Evolutionary conservation across 1,140 invertebrate genomes (phyloP).

Genomic region (Diuraphis noxia): DNA sequence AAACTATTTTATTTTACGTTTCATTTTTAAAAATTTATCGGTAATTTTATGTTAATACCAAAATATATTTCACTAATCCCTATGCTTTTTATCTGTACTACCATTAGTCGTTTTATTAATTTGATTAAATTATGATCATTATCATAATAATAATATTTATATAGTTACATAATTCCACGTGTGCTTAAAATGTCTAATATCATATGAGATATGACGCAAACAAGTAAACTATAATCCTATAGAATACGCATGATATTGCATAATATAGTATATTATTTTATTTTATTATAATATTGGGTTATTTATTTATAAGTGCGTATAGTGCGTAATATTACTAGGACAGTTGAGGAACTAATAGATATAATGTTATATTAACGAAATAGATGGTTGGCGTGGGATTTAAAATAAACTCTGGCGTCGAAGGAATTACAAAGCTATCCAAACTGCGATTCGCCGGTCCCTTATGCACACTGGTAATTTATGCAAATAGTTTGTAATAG

Average conservation of each 20-base stretch:
- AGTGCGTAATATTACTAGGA: not conserved
- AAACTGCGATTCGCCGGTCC: not conserved
- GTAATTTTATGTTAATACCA: not conserved
- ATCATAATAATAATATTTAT: not conserved
- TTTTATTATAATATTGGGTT: no score
- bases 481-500: slow-evolving; percentile 29
- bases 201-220: not conserved
- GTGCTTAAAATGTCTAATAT: not conserved
- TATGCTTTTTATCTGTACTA: not conserved
- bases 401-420: not conserved
- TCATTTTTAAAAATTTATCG: not conserved
- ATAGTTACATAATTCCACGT: not conserved
- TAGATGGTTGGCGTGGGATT: not conserved
- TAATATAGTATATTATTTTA: no score
- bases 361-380: not conserved
- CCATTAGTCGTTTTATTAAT: not conserved
- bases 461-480: not conserved
- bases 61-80: not conserved
- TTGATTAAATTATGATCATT: not conserved
- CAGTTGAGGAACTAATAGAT: not conserved
- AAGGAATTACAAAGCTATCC: not conserved
- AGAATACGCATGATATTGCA: not conserved
- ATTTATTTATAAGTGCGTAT: no score
- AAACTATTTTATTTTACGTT: not conserved
- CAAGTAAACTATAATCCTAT: not conserved